A percentile compares a stretch with the other conserved stretches of the same genome.
These are phyloP conservation scores for Selene dorsalis DNA, from an alignment of 2,797 vertebrate species.

Conservation along the genomic window DNA sequence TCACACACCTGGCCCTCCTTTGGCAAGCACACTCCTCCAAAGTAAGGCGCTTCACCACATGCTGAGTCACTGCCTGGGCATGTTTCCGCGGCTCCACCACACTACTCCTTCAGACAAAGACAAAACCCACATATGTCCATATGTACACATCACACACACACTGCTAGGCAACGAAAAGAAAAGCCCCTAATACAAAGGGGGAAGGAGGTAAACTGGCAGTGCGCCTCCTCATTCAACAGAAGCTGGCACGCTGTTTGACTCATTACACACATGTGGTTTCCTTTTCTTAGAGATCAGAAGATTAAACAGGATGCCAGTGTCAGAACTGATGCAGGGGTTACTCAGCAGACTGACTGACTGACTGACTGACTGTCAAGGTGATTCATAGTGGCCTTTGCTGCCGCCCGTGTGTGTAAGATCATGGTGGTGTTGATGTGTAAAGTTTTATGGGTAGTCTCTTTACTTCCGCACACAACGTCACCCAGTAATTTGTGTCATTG, in stretches of 20 bases:
- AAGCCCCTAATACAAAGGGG: constrained; percentile 26
- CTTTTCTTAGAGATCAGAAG: constrained; percentile 41
- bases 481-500: background rate
- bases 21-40: constrained; percentile 59
- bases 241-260: constrained; percentile 14
- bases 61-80: constrained; percentile 78
- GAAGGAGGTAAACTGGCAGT: constrained; percentile 13
- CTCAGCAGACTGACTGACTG: background rate
- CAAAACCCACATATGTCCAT: constrained; percentile 35
- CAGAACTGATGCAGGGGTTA: background rate
- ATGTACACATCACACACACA: constrained; percentile 12
- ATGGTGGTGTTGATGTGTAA: constrained; percentile 27
- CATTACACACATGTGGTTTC: constrained; percentile 51
- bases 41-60: constrained; percentile 35
- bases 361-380: background rate
- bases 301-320: constrained; percentile 37
- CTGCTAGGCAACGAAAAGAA: constrained; percentile 39
- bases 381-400: constrained; percentile 24
- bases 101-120: constrained; percentile 41
- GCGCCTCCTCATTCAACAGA: constrained; percentile 31
- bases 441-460: constrained; percentile 18
- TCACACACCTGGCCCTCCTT: constrained; percentile 61
- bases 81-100: constrained; percentile 55
- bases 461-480: constrained; percentile 6
- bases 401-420: constrained; percentile 2